Percentiles rank a stretch among this genome's conserved stretches.
phyloP scores from a whole-genome alignment of 2,888 invertebrate genomes.

The Chelonus formosanus region DNA sequence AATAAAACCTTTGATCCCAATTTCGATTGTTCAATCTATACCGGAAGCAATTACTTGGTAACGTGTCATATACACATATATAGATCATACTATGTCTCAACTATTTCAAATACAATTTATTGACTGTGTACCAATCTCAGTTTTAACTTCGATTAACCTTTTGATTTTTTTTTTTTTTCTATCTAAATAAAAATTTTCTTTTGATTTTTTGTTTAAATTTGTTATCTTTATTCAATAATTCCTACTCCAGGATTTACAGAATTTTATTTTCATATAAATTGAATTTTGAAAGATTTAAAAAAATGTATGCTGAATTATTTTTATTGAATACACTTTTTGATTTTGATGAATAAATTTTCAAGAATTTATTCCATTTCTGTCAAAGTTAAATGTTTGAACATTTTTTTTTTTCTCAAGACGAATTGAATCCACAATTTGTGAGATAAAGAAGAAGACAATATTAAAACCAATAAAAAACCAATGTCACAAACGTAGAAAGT shows the following conservation, averaged over 20 bases:
- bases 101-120: slow-evolving; percentile 22
- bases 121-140: slow-evolving; percentile 9
- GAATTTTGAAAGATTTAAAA: slow-evolving; percentile 3
- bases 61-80: slow-evolving; percentile 13
- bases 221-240: neutral
- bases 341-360: no score
- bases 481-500: no score
- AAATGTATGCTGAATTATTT: neutral
- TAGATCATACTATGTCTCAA: slow-evolving; percentile 9
- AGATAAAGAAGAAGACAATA: no score
- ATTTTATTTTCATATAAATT: slow-evolving; percentile 19
- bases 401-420: no score
- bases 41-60: slow-evolving; percentile 24
- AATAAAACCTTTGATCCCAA: slow-evolving; percentile 30
- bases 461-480: no score
- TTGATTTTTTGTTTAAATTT: neutral
- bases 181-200: slow-evolving; percentile 13
- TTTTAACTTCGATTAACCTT: neutral
- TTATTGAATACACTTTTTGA: neutral
- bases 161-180: slow-evolving; percentile 14
- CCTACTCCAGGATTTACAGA: slow-evolving; percentile 4
- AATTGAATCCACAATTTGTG: no score
- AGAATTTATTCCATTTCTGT: no score
- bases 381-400: no score
- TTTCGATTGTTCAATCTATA: slow-evolving; percentile 23